phyloP scores from a whole-genome alignment of 2,888 invertebrate species.

The Archaeoteleia sp. region DNA sequence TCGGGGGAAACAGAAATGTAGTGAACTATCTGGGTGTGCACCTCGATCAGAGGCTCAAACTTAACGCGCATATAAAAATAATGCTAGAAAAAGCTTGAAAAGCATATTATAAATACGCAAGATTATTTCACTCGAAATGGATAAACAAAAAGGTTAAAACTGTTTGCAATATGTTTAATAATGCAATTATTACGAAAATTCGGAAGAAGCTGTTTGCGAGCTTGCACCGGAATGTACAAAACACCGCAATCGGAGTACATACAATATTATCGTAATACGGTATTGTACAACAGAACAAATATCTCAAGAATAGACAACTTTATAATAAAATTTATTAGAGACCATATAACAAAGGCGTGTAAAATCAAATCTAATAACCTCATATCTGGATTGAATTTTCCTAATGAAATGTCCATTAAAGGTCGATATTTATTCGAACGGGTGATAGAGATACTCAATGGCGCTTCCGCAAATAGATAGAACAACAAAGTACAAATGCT shows the following conservation, averaged over 20 bases:
- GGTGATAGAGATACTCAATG: no score
- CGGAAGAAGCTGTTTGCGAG: not conserved
- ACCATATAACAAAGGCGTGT: conserved; percentile 1
- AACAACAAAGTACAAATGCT: no score
- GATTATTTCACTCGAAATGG: conserved; percentile 3
- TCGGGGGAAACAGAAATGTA: not conserved
- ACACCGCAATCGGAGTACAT: conserved; percentile 6
- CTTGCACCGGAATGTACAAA: conserved; percentile 3
- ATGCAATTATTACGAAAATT: conserved; percentile 1
- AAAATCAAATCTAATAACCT: not conserved
- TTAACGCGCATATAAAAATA: not conserved
- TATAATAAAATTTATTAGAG: conserved; percentile 23
- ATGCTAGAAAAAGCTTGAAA: conserved; percentile 1
- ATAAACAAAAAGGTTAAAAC: not conserved
- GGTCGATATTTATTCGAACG: no score
- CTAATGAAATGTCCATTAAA: not conserved
- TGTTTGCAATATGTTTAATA: not conserved
- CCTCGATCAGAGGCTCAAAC: not conserved
- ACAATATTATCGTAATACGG: conserved; percentile 11
- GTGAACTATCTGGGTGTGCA: conserved; percentile 17
- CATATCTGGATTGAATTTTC: not conserved
- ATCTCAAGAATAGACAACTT: conserved; percentile 31
- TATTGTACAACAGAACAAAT: conserved; percentile 17
- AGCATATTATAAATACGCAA: not conserved
- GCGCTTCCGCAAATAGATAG: no score